Percentiles rank a stretch among this genome's conserved stretches.
Conservation (phyloP, 1,140 invertebrate species). For the Pogonognathellus flavescens region DNA sequence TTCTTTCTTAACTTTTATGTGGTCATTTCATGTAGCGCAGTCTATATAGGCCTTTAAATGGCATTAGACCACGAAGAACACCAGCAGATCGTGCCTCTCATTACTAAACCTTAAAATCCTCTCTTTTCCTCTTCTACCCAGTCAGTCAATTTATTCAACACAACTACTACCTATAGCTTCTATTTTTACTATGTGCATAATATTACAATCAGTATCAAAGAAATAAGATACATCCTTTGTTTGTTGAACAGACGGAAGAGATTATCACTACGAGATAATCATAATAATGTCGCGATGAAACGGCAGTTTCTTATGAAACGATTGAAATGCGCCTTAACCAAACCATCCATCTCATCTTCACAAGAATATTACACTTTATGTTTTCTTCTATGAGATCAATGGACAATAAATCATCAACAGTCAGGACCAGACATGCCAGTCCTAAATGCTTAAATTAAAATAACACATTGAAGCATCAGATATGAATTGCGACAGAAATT, state of each 20-base stretch:
- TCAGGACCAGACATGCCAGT: constrained; percentile 30
- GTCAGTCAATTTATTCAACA: no score
- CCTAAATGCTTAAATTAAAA: background rate
- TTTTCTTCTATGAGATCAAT: constrained; percentile 1
- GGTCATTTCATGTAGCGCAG: no score
- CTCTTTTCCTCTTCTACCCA: no score
- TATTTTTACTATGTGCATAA: no score
- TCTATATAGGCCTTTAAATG: no score
- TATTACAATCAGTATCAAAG: no score
- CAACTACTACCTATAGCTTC: no score
- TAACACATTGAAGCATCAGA: background rate
- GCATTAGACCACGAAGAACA: no score
- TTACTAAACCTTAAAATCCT: no score
- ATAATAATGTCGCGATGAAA: constrained; percentile 8
- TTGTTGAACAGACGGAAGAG: background rate
- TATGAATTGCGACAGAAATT: background rate
- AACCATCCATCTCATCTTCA: background rate
- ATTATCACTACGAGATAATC: background rate
- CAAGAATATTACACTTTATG: no score
- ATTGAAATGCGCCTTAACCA: background rate
- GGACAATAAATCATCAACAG: constrained; percentile 5
- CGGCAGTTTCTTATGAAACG: background rate
- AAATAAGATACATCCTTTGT: background rate
- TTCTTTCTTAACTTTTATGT: no score
- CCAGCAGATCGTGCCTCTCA: no score